phyloP scores from a whole-genome alignment of 2,113 vertebrate genomes.

The Sinocyclocheilus anophthalmus region DNA sequence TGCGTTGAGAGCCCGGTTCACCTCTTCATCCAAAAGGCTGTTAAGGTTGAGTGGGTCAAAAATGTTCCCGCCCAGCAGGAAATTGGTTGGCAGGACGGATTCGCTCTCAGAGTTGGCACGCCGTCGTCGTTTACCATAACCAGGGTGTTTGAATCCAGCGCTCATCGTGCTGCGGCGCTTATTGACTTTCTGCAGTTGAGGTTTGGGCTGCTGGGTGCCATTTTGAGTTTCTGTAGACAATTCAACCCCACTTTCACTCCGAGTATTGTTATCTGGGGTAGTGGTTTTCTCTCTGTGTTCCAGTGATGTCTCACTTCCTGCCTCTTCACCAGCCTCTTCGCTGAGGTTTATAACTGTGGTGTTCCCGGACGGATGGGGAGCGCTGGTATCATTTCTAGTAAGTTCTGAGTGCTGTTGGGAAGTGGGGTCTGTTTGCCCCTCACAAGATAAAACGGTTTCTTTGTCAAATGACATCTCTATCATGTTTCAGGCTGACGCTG shows the following conservation, averaged over 20 bases:
- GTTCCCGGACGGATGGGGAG: conserved; percentile 58
- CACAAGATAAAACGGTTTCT: conserved; percentile 70
- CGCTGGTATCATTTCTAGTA: conserved; percentile 54
- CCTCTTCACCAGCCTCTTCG: conserved; percentile 56
- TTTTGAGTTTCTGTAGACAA: conserved; percentile 66
- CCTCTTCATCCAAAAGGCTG: conserved; percentile 91
- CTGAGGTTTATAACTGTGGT: conserved; percentile 53
- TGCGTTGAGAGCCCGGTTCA: conserved; percentile 87
- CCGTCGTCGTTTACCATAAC: conserved; percentile 83
- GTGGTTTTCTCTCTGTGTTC: background rate
- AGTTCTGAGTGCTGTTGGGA: conserved; percentile 61
- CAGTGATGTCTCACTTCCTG: conserved; percentile 48
- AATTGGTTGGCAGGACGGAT: conserved; percentile 88
- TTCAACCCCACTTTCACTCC: background rate
- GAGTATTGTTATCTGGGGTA: conserved; percentile 40
- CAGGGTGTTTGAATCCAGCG: conserved; percentile 82
- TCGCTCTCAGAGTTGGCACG: conserved; percentile 88
- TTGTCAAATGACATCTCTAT: conserved; percentile 77
- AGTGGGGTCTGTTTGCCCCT: conserved; percentile 57
- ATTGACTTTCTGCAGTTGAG: conserved; percentile 71
- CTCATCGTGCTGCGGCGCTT: conserved; percentile 86
- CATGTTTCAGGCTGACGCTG: conserved; percentile 56
- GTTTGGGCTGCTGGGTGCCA: conserved; percentile 78
- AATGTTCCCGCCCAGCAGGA: conserved; percentile 91
- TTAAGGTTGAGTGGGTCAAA: conserved; percentile 94